Evolutionary conservation across 2,113 vertebrate species (phyloP).

Genomic region (Neolamprologus sp.): DNA sequence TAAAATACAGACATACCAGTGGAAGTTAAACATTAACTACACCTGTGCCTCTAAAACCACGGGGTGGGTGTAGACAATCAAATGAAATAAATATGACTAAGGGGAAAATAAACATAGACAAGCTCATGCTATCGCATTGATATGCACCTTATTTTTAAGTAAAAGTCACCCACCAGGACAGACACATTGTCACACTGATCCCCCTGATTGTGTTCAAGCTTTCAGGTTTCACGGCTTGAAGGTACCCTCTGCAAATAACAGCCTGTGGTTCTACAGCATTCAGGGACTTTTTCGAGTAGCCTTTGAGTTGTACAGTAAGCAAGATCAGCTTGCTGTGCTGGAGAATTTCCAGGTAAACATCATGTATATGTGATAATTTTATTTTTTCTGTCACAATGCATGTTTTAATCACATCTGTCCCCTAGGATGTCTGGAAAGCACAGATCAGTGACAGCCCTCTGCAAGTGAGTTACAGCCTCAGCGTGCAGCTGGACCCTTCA

Average conservation of each 20-base stretch:
- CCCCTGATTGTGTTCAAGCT: slow-evolving; percentile 33
- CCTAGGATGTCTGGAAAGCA: slow-evolving; percentile 75
- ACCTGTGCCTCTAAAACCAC: not conserved
- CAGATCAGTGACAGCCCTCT: slow-evolving; percentile 65
- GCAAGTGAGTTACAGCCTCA: slow-evolving; percentile 61
- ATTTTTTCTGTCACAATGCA: not conserved
- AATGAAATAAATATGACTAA: not conserved
- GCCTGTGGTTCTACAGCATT: slow-evolving; percentile 79
- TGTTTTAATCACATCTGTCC: not conserved
- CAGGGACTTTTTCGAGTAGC: slow-evolving; percentile 78
- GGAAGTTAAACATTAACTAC: not conserved
- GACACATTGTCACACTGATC: not conserved
- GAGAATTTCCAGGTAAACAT: slow-evolving; percentile 72
- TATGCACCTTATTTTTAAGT: not conserved
- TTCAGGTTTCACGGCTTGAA: slow-evolving; percentile 73
- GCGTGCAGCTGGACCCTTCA: slow-evolving; percentile 33
- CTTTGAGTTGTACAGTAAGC: slow-evolving; percentile 75
- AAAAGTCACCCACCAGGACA: not conserved
- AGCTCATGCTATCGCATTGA: not conserved
- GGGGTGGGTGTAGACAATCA: not conserved
- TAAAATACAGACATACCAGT: slow-evolving; percentile 4
- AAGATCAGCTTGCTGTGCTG: slow-evolving; percentile 72
- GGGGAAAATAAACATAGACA: not conserved
- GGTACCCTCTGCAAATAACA: slow-evolving; percentile 62
- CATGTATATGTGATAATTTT: not conserved